Percentiles rank a stretch among this genome's conserved stretches.
phyloP scores from a whole-genome alignment of 37 sponge, comb jelly and placozoan genomes.

The Crambe crambe region DNA sequence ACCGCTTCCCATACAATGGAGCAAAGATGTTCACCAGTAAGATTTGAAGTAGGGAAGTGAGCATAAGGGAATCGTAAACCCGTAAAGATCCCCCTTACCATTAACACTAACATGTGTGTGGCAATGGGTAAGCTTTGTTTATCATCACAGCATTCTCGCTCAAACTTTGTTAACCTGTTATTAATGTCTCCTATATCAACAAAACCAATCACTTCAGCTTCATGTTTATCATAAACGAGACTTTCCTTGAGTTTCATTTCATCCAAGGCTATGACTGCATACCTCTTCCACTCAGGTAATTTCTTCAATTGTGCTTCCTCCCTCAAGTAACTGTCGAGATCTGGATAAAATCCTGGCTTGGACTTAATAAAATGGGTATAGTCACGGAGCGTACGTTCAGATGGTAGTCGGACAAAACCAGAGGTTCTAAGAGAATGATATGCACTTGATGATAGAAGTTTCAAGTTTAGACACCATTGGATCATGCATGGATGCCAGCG shows the following conservation, averaged over 20 bases:
- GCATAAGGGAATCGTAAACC: constrained; percentile 32
- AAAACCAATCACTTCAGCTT: constrained; percentile 15
- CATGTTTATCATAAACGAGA: constrained; percentile 45
- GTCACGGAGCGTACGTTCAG: constrained; percentile 54
- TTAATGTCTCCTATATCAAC: constrained; percentile 25
- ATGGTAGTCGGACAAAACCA: constrained; percentile 48
- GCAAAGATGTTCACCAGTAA: constrained; percentile 8
- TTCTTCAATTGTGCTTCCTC: constrained; percentile 36
- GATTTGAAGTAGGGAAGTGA: constrained; percentile 33
- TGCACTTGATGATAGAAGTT: constrained; percentile 26
- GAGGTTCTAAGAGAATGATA: constrained; percentile 33
- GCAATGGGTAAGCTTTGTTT: constrained; percentile 3
- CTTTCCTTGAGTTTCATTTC: constrained; percentile 47
- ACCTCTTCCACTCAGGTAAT: constrained; percentile 36
- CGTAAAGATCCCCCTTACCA: constrained; percentile 44
- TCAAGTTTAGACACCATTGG: constrained; percentile 54
- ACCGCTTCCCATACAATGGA: constrained; percentile 59
- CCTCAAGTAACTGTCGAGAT: constrained; percentile 9
- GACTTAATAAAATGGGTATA: constrained; percentile 46
- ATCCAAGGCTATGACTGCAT: constrained; percentile 27
- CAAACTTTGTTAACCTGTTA: constrained; percentile 9
- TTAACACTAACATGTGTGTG: constrained; percentile 40
- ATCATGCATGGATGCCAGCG: neutral
- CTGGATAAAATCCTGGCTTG: constrained; percentile 43
- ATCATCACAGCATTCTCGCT: constrained; percentile 2